Base-by-base conservation (phyloP, 35 echinoderm and acorn worm species). In the Hemicentrotus pulcherrimus region DNA sequence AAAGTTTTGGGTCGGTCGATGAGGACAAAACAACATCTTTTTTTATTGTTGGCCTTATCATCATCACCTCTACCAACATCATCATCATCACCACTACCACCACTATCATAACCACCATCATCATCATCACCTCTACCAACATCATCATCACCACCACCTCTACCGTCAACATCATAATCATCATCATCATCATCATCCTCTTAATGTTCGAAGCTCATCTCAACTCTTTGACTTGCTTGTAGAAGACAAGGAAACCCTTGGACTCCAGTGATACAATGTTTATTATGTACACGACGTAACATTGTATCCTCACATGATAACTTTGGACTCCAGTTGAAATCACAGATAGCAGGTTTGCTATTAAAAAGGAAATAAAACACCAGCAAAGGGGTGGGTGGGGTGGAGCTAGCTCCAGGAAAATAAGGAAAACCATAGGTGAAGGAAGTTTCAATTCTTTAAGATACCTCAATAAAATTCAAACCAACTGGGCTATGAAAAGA, bases 211-310 rank as follows among this genome's bases (percentile, higher is more conserved):
- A 41, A 41, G 35, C 35, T 41, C 35, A 41, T 59, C 52, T 70
- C 61, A 70, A 14, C 65, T 78, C 22, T 16, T 18, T 78, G 65
- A 78, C 19, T 1, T 8, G 19, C 65, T 78, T 78, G 65, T 22
- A 78, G 19, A 78, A 78, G 19, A 78, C 16, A 71, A 15, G 19
- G 19, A 22, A 22, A n/a, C 65, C 22, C 19, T 28, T n/a, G 0
- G 24, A 78, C 6, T 93, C 91, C 48, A 48, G 30, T 93, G 91
- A 93, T 93, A 93, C 91, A 93, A 93, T 93, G 91, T 93, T 93
- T 93, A 93, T 93, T 93, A 93, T 93, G 91, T 93, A 93, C 91
- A 93, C 0, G 45, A 31, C 48, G 45, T 47, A 32, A 93, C 91
- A 93, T 93, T 58, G 48, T 93, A 93, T 93, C 91, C 30, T 93